Conservation (phyloP, 2,888 invertebrate species). For the Galeopsomyia nigrocyanea region DNA sequence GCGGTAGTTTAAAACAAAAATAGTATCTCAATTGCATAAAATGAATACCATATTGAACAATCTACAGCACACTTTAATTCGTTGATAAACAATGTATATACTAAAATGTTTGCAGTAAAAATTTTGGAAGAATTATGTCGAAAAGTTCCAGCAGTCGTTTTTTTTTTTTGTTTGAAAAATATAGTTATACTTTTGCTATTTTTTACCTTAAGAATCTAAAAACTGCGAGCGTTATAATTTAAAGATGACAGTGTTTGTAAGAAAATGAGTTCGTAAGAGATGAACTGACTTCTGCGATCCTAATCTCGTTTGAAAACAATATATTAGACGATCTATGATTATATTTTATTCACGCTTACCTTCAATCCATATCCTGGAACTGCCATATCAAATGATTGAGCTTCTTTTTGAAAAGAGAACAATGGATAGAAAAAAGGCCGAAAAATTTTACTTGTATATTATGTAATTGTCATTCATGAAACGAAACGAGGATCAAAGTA, state of each 20-base stretch:
- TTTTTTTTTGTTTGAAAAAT: conserved; percentile 40
- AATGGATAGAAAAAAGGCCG: conserved; percentile 52
- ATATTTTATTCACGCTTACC: conserved; percentile 51
- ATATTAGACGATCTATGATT: conserved; percentile 39
- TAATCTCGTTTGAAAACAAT: conserved; percentile 39
- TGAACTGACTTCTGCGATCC: conserved; percentile 45
- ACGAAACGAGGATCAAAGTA: conserved; percentile 68
- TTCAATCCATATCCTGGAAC: conserved; percentile 77
- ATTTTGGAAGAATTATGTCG: conserved; percentile 41
- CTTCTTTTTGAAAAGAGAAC: conserved; percentile 64
- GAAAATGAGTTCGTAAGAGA: conserved; percentile 46
- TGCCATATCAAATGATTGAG: conserved; percentile 75
- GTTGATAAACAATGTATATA: conserved; percentile 49
- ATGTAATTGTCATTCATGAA: conserved; percentile 65
- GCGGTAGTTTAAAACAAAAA: conserved; percentile 60
- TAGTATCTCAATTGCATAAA: conserved; percentile 51
- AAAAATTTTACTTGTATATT: conserved; percentile 66
- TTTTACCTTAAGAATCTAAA: conserved; percentile 44
- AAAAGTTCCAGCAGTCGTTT: conserved; percentile 47
- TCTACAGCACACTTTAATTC: conserved; percentile 45
- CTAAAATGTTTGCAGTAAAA: conserved; percentile 37
- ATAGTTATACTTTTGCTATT: conserved; percentile 43
- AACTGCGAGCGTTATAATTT: conserved; percentile 45
- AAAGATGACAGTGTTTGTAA: conserved; percentile 42
- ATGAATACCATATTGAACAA: conserved; percentile 39